Conservation (phyloP, 2,113 vertebrate genomes). For the Nothoprocta pentlandii region DNA sequence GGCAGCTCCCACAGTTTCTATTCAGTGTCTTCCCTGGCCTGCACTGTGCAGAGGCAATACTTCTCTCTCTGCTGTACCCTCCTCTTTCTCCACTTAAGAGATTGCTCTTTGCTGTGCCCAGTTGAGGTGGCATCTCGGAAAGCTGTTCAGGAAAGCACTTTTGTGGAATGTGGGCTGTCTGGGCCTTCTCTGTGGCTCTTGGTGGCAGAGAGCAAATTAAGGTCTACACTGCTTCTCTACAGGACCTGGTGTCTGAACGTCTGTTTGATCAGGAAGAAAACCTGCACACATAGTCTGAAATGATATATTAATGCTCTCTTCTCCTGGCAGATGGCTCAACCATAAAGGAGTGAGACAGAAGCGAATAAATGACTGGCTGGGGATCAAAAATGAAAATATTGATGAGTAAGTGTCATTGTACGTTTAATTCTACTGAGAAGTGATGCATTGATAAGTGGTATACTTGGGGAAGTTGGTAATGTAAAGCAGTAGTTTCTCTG, state of each 20-base stretch:
- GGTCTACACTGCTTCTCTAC: not conserved
- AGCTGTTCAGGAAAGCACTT: accelerated
- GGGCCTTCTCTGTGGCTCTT: not conserved
- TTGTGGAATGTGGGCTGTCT: not conserved
- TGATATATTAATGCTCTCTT: constrained; percentile 25
- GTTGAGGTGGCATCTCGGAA: not conserved
- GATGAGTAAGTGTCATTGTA: constrained; percentile 87
- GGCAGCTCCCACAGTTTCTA: not conserved
- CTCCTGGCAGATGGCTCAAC: constrained; percentile 90
- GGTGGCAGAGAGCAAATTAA: not conserved
- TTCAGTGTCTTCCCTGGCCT: not conserved
- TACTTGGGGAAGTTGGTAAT: not conserved
- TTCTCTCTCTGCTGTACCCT: not conserved
- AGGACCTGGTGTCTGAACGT: not conserved
- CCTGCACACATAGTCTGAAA: not conserved
- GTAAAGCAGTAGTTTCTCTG: not conserved
- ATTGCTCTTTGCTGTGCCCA: not conserved
- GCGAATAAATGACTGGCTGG: constrained; percentile 93
- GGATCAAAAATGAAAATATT: constrained; percentile 89
- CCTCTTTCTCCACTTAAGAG: not conserved
- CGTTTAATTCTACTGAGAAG: not conserved
- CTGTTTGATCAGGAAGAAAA: not conserved
- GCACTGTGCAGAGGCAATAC: not conserved
- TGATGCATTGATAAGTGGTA: not conserved
- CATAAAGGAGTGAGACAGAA: constrained; percentile 97